These are phyloP conservation scores for Molanna angustata DNA, from an alignment of 2,888 invertebrate species.

Conservation along the genomic window DNA sequence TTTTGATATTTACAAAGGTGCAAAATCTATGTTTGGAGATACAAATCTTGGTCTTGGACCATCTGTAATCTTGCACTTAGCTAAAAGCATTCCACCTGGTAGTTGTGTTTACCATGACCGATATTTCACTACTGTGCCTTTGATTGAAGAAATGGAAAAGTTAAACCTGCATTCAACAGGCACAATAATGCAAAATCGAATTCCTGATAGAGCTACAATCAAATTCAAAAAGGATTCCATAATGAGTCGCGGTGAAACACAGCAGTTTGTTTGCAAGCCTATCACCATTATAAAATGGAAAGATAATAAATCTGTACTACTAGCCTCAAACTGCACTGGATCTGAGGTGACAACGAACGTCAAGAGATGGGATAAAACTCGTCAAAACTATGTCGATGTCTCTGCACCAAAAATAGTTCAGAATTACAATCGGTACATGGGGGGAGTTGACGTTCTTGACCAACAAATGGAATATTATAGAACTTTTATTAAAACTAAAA, in stretches of 20 bases:
- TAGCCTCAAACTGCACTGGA: conserved; percentile 32
- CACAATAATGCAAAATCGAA: conserved; percentile 20
- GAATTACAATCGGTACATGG: conserved; percentile 35
- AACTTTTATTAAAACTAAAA: conserved; percentile 36
- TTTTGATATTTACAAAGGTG: conserved; percentile 4
- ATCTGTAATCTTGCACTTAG: conserved; percentile 26
- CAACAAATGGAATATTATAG: conserved; percentile 35
- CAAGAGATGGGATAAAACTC: conserved; percentile 32
- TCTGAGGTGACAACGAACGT: conserved; percentile 13
- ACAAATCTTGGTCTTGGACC: conserved; percentile 19
- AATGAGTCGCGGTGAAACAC: conserved; percentile 16
- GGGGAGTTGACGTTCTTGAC: conserved; percentile 33
- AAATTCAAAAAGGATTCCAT: conserved; percentile 11
- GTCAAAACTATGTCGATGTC: conserved; percentile 29
- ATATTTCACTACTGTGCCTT: conserved; percentile 22
- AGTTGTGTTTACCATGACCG: conserved; percentile 22
- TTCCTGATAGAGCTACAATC: conserved; percentile 8
- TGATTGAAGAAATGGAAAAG: conserved; percentile 9
- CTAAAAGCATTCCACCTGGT: conserved; percentile 22
- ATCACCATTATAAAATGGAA: conserved; percentile 30
- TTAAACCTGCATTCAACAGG: conserved; percentile 13
- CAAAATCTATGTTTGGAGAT: neutral
- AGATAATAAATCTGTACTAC: conserved; percentile 31
- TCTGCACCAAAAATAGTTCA: conserved; percentile 29
- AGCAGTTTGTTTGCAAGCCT: conserved; percentile 19